Conservation (phyloP, 2,797 vertebrate genomes). For the Pseudomugil tenellus region DNA sequence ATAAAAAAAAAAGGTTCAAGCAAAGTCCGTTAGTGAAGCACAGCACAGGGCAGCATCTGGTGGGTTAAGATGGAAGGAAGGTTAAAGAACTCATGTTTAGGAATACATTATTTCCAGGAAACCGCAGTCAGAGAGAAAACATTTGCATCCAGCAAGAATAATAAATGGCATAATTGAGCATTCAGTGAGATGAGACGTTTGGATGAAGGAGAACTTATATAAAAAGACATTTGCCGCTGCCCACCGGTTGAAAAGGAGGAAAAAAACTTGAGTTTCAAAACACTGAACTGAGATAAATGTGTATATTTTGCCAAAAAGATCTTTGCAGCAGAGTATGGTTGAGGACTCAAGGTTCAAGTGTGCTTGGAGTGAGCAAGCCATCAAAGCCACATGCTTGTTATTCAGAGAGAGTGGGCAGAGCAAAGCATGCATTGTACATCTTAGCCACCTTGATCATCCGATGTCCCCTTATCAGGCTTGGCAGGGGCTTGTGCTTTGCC, state of each 20-base stretch:
- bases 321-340: slow-evolving; percentile 12
- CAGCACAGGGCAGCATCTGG: slow-evolving; percentile 25
- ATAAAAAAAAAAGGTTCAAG: slow-evolving; percentile 49
- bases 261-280: not conserved
- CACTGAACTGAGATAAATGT: slow-evolving; percentile 23
- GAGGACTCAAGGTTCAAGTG: slow-evolving; percentile 1
- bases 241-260: not conserved
- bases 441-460: slow-evolving; percentile 88
- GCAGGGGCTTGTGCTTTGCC: slow-evolving; percentile 80
- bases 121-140: slow-evolving; percentile 28
- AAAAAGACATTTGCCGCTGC: slow-evolving; percentile 16
- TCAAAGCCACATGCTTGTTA: slow-evolving; percentile 66
- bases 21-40: slow-evolving; percentile 31
- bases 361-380: slow-evolving; percentile 44
- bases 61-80: slow-evolving; percentile 22
- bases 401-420: slow-evolving; percentile 36
- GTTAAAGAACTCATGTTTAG: slow-evolving; percentile 30
- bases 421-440: slow-evolving; percentile 62
- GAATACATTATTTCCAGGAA: slow-evolving; percentile 21
- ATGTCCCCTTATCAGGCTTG: slow-evolving; percentile 84
- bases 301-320: slow-evolving; percentile 19
- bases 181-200: slow-evolving; percentile 16
- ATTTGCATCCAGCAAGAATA: slow-evolving; percentile 17
- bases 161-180: slow-evolving; percentile 13
- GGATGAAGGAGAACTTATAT: slow-evolving; percentile 1